phyloP scores from a whole-genome alignment of 2,113 vertebrate genomes.

The Cervus canadensis region DNA sequence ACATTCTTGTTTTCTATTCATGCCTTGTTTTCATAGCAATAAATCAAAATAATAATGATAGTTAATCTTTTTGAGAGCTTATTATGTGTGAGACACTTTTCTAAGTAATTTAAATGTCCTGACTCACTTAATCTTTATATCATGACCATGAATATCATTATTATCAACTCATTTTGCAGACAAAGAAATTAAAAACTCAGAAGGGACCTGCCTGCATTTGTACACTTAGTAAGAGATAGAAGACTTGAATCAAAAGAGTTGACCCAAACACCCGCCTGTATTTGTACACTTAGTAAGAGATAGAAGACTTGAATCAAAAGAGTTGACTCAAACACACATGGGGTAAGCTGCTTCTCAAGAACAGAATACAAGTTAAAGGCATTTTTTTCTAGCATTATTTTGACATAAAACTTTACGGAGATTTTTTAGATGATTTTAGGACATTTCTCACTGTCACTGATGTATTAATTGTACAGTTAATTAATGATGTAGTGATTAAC shows the following conservation, averaged over 20 bases:
- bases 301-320: not conserved
- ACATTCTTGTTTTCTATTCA: not conserved
- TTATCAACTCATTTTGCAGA: not conserved
- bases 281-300: not conserved
- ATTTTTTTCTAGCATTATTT: not conserved
- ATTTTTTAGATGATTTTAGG: not conserved
- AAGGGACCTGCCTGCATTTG: not conserved
- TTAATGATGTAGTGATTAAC: not conserved
- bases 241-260: not conserved
- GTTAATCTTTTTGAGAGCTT: not conserved
- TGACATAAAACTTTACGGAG: not conserved
- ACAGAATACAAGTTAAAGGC: not conserved
- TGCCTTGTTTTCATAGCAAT: not conserved
- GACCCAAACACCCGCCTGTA: not conserved
- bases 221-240: not conserved
- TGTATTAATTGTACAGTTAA: not conserved
- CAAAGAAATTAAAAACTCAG: not conserved
- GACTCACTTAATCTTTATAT: not conserved
- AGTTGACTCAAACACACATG: not conserved
- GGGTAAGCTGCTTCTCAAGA: not conserved
- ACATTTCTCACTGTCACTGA: not conserved
- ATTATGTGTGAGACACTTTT: not conserved
- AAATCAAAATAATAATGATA: conserved; percentile 1
- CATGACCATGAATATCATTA: not conserved
- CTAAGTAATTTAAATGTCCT: not conserved